A percentile compares a stretch with the other conserved stretches of the same genome.
Conservation (phyloP, 2,888 invertebrate species). For the Rhodophaea formosa region DNA sequence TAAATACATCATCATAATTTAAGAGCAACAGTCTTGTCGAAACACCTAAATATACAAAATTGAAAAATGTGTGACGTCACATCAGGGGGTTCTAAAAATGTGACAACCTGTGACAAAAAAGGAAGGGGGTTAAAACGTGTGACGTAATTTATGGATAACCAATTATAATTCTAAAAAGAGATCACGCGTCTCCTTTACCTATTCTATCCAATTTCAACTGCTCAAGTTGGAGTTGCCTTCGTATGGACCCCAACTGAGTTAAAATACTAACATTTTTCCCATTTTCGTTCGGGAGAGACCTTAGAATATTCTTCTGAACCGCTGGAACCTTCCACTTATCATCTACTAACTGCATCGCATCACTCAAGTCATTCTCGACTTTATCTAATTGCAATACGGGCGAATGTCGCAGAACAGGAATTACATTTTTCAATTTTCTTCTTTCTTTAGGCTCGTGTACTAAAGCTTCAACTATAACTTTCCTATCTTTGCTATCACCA, state of each 20-base stretch:
- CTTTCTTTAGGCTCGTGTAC: slow-evolving; percentile 36
- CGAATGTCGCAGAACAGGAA: slow-evolving; percentile 83
- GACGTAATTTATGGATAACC: too few relatives aligned
- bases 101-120: too few relatives aligned
- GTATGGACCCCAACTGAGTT: slow-evolving; percentile 85
- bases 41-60: too few relatives aligned
- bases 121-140: too few relatives aligned
- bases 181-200: slow-evolving; percentile 41
- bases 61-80: too few relatives aligned
- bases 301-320: slow-evolving; percentile 83
- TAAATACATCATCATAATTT: too few relatives aligned
- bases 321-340: slow-evolving; percentile 82
- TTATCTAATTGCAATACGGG: slow-evolving; percentile 35
- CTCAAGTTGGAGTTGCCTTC: slow-evolving; percentile 84
- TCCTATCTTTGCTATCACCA: slow-evolving; percentile 15
- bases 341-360: slow-evolving; percentile 65
- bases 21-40: too few relatives aligned
- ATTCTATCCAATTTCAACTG: slow-evolving; percentile 82
- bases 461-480: slow-evolving; percentile 39
- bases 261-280: slow-evolving; percentile 80
- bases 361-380: slow-evolving; percentile 44
- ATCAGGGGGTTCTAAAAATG: too few relatives aligned
- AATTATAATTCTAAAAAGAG: slow-evolving; percentile 1
- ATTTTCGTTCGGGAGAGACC: slow-evolving; percentile 65
- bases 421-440: slow-evolving; percentile 32